Evolutionary conservation across 2,888 invertebrate genomes (phyloP), one percentile per base, ranked within the genome.

Genomic region (Harpalus rubripes): DNA sequence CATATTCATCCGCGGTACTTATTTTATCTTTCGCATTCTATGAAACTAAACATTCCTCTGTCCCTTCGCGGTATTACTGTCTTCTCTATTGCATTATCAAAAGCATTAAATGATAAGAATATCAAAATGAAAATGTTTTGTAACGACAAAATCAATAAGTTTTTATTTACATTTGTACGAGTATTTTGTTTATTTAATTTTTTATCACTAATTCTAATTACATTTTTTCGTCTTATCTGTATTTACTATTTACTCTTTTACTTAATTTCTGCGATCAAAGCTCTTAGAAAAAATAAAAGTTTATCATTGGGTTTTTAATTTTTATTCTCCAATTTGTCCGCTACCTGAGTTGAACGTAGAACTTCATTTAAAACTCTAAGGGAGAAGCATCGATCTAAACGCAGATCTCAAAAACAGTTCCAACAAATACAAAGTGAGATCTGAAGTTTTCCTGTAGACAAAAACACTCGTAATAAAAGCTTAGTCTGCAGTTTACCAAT

Each of bases 391-490:
- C 68, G 68, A 32, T 68, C 26, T 5, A 10, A n/a, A 15, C 32
- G 39, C 32, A 68, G 32, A 65, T 65, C 26, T 65, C 65, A 65
- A 68, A 10, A 68, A 68, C 32, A 26, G 26, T 32, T 65, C 32
- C 3, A 68, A 68, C 68, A 68, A 68, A 68, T 68, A 32, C 39
- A 68, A 68, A 68, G 68, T 1, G 68, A 68, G 68, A 68, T 68
- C 68, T 68, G 15, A 68, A 68, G 26, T 68, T 68, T 32, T 68
- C 63, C 39, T 32, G 26, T 12, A 68, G 32, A 68, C 68, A 68
- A 68, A 68, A 68, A 68, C 68, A 68, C 68, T 68, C 39, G 32
- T n/a, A 39, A 68, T 32, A 68, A 68, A 68, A 68, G 68, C 68
- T 39, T 22, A 39, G 68, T 68, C 68, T 68, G 39, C 68, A 68